phyloP scores from a whole-genome alignment of 2,888 invertebrate genomes.

The Acleris holmiana region DNA sequence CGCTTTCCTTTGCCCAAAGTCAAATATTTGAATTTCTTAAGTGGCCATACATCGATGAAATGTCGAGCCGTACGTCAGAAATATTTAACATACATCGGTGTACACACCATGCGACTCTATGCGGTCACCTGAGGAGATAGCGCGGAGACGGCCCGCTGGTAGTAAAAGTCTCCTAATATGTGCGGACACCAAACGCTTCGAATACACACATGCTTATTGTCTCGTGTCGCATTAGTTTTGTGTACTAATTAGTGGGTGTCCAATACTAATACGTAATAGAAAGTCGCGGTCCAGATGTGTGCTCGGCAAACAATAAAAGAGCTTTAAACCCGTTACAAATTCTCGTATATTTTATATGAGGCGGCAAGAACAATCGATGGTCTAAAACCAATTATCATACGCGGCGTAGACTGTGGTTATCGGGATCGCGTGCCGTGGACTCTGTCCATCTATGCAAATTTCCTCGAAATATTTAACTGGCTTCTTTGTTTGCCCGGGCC shows the following conservation, averaged over 20 bases:
- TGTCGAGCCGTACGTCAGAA: slow-evolving; percentile 71
- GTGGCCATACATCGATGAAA: slow-evolving; percentile 80
- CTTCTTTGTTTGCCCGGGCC: slow-evolving; percentile 67
- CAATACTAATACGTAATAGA: slow-evolving; percentile 82
- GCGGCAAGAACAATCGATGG: slow-evolving; percentile 62
- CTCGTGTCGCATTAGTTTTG: slow-evolving; percentile 76
- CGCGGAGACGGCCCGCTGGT: slow-evolving; percentile 49
- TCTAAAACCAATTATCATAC: slow-evolving; percentile 62
- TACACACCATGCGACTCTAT: slow-evolving; percentile 56
- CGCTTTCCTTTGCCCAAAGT: slow-evolving; percentile 82
- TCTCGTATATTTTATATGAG: slow-evolving; percentile 69
- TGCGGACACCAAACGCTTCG: slow-evolving; percentile 66
- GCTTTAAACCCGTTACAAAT: slow-evolving; percentile 72
- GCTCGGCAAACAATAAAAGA: slow-evolving; percentile 76
- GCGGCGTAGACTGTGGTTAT: slow-evolving; percentile 35
- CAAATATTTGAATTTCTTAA: slow-evolving; percentile 83
- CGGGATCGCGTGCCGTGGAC: slow-evolving; percentile 48
- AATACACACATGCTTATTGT: slow-evolving; percentile 69
- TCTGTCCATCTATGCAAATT: slow-evolving; percentile 83
- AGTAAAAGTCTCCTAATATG: slow-evolving; percentile 49
- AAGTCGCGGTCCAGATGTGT: slow-evolving; percentile 79
- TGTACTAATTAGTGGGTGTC: slow-evolving; percentile 83
- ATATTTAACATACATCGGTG: slow-evolving; percentile 79
- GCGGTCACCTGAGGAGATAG: slow-evolving; percentile 58
- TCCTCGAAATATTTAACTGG: slow-evolving; percentile 79